phyloP scores from a whole-genome alignment of 1,140 invertebrate genomes.

The Macrosteles quadrilineatus region DNA sequence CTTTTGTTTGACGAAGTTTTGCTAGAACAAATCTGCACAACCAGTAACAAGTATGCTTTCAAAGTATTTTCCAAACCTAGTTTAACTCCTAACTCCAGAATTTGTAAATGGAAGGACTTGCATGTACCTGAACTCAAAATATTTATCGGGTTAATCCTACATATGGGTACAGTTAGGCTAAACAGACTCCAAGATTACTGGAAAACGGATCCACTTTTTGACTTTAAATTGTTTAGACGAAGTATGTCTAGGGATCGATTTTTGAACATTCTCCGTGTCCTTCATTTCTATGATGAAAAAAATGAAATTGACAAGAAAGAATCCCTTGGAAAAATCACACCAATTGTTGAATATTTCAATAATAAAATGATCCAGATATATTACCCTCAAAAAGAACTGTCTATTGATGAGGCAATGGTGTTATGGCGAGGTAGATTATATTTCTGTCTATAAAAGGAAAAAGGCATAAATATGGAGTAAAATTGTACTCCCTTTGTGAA shows the following conservation, averaged over 20 bases:
- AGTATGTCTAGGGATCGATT: not conserved
- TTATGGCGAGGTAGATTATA: not conserved
- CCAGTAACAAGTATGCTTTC: slow-evolving; percentile 39
- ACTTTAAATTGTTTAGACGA: not conserved
- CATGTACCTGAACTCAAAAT: too few species aligned
- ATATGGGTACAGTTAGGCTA: too few species aligned
- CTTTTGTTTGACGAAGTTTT: slow-evolving; percentile 32
- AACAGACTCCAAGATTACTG: slow-evolving; percentile 41
- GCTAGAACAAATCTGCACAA: slow-evolving; percentile 30
- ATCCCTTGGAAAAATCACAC: too few species aligned
- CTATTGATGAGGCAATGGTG: slow-evolving; percentile 6
- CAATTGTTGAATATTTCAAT: slow-evolving; percentile 2
- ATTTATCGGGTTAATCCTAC: not conserved
- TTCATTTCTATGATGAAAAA: not conserved
- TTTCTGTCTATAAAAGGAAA: not conserved
- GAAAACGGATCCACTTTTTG: slow-evolving; percentile 39
- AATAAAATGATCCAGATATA: not conserved
- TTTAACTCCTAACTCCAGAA: too few species aligned
- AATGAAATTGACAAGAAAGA: not conserved
- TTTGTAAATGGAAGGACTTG: too few species aligned
- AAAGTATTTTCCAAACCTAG: slow-evolving; percentile 31
- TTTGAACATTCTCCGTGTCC: not conserved
- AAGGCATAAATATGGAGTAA: too few species aligned
- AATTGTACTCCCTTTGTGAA: not conserved
- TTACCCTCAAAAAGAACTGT: not conserved